Conservation (phyloP, 2,113 vertebrate species). For the Pelecanus crispus region DNA sequence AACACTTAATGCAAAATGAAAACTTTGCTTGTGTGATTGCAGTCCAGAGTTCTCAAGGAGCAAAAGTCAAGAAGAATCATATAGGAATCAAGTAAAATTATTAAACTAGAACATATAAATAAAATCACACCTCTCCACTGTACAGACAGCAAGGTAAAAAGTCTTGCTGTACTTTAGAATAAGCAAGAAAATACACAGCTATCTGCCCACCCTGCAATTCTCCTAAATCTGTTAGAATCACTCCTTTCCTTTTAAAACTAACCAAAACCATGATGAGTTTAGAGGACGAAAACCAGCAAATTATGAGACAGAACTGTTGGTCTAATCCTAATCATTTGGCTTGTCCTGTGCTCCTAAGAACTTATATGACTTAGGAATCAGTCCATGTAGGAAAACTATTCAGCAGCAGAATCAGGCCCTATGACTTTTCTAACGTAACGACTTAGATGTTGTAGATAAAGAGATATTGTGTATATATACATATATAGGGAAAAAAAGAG, state of each 20-base stretch:
- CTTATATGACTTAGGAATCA: background rate
- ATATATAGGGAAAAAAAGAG: fast-evolving
- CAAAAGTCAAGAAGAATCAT: background rate
- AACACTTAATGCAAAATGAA: background rate
- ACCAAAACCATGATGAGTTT: background rate
- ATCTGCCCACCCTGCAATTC: background rate
- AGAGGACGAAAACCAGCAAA: background rate
- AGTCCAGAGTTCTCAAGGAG: background rate
- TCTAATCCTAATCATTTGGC: background rate
- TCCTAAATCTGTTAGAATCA: background rate
- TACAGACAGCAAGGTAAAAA: background rate
- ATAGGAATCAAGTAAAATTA: background rate
- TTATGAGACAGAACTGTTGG: background rate
- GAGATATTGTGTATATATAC: fast-evolving
- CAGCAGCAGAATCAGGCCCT: background rate
- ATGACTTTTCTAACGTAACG: background rate
- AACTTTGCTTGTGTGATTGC: background rate
- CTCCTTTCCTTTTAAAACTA: background rate
- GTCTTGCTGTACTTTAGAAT: background rate
- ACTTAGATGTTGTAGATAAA: background rate
- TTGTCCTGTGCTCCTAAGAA: background rate
- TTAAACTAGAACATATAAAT: background rate
- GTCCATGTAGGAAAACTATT: background rate
- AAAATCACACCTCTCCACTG: background rate
- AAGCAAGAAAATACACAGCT: background rate